phyloP scores from a whole-genome alignment of 2,888 invertebrate species.

The Drosophila koepferae region DNA sequence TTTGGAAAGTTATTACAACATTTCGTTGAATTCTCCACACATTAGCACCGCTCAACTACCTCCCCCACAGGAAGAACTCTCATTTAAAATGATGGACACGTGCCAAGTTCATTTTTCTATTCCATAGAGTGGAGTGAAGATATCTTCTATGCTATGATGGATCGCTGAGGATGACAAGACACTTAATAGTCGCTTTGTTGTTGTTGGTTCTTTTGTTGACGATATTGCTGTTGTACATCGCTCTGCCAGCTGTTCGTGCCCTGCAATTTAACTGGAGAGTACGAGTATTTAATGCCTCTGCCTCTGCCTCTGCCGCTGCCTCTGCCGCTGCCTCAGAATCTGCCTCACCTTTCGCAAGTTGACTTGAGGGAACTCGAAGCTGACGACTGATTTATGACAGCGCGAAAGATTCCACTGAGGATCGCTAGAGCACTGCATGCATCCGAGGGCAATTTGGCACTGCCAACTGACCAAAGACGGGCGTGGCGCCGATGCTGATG shows the following conservation, averaged over 20 bases:
- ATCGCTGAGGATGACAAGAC: slow-evolving; percentile 76
- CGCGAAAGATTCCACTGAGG: slow-evolving; percentile 61
- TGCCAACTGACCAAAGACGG: slow-evolving; percentile 50
- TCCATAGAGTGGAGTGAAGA: slow-evolving; percentile 24
- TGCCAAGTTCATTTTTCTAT: slow-evolving; percentile 70
- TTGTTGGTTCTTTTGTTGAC: slow-evolving; percentile 30
- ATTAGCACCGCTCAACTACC: slow-evolving; percentile 52
- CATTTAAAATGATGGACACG: slow-evolving; percentile 69
- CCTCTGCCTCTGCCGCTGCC: slow-evolving; percentile 55
- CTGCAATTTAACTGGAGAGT: slow-evolving; percentile 74
- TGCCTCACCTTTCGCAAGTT: slow-evolving; percentile 13
- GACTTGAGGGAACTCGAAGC: slow-evolving; percentile 54
- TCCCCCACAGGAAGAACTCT: slow-evolving; percentile 46
- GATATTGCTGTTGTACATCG: slow-evolving; percentile 33
- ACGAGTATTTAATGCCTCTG: slow-evolving; percentile 68
- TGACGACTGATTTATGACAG: slow-evolving; percentile 76
- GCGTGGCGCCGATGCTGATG: slow-evolving; percentile 65
- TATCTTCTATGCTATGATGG: slow-evolving; percentile 69
- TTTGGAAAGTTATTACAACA: slow-evolving; percentile 68
- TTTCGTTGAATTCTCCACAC: slow-evolving; percentile 43
- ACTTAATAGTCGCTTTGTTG: slow-evolving; percentile 68
- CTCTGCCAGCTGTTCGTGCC: slow-evolving; percentile 62
- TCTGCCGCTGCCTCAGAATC: slow-evolving; percentile 48
- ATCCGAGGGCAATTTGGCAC: slow-evolving; percentile 69
- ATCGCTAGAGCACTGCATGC: slow-evolving; percentile 37